Evolutionary conservation across 1,140 invertebrate genomes (phyloP).

Genomic region (Drosophila nigrodunni): DNA sequence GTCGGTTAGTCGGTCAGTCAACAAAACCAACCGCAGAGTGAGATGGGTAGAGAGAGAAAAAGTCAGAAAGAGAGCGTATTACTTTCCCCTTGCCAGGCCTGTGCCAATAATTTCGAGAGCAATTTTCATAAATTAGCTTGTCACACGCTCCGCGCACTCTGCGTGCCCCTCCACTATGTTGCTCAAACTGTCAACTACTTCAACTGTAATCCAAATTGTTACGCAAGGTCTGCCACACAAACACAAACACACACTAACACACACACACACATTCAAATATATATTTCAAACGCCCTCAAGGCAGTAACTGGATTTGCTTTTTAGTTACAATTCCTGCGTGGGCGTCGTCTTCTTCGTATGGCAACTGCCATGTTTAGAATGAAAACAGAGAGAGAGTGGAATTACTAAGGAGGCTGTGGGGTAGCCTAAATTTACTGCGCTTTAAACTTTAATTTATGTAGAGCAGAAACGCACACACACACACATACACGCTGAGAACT

Average conservation of each 20-base stretch:
- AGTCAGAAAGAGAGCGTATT: no score
- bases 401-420: neutral
- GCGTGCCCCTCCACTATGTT: neutral
- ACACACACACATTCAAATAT: constrained; percentile 31
- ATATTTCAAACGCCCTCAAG: constrained; percentile 9
- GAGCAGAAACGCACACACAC: constrained; percentile 35
- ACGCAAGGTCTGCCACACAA: constrained; percentile 62
- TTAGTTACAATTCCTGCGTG: constrained; percentile 41
- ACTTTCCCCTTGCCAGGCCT: constrained; percentile 23
- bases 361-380: constrained; percentile 21
- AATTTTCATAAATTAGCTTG: constrained; percentile 81
- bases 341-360: constrained; percentile 12
- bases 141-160: constrained; percentile 25
- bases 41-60: neutral
- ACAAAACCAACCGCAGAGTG: constrained; percentile 6
- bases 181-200: constrained; percentile 70
- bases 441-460: constrained; percentile 81
- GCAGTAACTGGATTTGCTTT: constrained; percentile 36
- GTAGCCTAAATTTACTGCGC: constrained; percentile 60
- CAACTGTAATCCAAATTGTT: constrained; percentile 77
- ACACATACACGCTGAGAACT: neutral
- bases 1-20: constrained; percentile 21
- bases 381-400: neutral
- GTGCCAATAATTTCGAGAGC: constrained; percentile 76
- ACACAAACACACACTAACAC: constrained; percentile 35